Evolutionary conservation across 2,113 vertebrate genomes (phyloP).

Genomic region (Pundamilia nyererei): DNA sequence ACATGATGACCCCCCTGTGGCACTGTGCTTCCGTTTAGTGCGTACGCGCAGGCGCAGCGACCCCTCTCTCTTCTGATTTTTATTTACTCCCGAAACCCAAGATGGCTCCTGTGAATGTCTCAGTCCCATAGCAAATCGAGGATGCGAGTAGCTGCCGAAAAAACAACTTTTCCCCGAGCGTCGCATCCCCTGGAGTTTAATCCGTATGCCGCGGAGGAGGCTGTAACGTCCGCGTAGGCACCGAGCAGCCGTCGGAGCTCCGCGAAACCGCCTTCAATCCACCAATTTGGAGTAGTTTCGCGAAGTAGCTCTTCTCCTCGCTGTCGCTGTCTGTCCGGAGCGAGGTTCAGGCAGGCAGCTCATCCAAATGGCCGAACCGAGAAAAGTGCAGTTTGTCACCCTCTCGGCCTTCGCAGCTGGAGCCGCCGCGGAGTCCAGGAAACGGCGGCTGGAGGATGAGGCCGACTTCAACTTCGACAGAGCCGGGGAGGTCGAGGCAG

Average conservation of each 20-base stretch:
- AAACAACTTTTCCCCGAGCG: slow-evolving; percentile 66
- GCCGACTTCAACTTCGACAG: slow-evolving; percentile 58
- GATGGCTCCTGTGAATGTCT: slow-evolving; percentile 74
- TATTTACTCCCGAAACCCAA: slow-evolving; percentile 81
- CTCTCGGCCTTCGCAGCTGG: slow-evolving; percentile 72
- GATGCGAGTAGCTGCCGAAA: slow-evolving; percentile 67
- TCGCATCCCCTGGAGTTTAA: slow-evolving; percentile 55
- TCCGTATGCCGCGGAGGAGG: slow-evolving; percentile 62
- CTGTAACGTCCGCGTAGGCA: slow-evolving; percentile 45
- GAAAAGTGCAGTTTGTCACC: slow-evolving; percentile 85
- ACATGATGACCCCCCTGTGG: background rate
- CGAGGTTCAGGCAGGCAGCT: slow-evolving; percentile 65
- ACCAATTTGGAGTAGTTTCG: slow-evolving; percentile 71
- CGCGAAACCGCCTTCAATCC: slow-evolving; percentile 53
- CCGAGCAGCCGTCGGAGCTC: slow-evolving; percentile 50
- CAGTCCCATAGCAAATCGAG: slow-evolving; percentile 70
- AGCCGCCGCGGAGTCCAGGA: slow-evolving; percentile 62
- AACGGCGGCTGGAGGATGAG: slow-evolving; percentile 69
- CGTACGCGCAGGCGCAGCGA: slow-evolving; percentile 69
- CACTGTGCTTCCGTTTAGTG: slow-evolving; percentile 56
- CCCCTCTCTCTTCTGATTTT: slow-evolving; percentile 69
- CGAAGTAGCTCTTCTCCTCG: slow-evolving; percentile 67
- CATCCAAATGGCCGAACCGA: slow-evolving; percentile 84
- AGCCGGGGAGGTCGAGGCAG: slow-evolving; percentile 51
- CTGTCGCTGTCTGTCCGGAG: slow-evolving; percentile 67